phyloP scores from a whole-genome alignment of 2,113 vertebrate species.

The Calyptomena viridis region DNA sequence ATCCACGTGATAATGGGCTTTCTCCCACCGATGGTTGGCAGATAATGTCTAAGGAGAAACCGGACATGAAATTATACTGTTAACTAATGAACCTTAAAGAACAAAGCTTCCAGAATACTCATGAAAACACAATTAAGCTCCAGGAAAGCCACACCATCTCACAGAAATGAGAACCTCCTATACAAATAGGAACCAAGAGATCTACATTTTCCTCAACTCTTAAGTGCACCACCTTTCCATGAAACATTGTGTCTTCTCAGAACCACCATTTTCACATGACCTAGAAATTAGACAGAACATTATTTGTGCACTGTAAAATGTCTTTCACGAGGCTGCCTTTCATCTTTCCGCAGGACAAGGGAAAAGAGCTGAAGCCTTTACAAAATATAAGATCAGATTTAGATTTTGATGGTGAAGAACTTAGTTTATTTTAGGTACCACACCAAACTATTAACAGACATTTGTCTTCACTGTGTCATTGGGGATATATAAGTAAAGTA shows the following conservation, averaged over 20 bases:
- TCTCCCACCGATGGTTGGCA: slow-evolving; percentile 80
- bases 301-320: neutral
- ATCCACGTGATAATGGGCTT: slow-evolving; percentile 80
- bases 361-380: neutral
- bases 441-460: neutral
- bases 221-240: neutral
- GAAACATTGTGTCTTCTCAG: neutral
- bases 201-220: neutral
- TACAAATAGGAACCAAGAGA: neutral
- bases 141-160: neutral
- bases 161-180: neutral
- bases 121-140: neutral
- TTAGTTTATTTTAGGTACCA: neutral
- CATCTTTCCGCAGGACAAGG: neutral
- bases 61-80: neutral
- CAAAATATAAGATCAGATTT: neutral
- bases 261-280: neutral
- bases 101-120: neutral
- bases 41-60: slow-evolving; percentile 80
- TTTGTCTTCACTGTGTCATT: neutral
- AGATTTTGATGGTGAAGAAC: neutral
- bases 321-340: neutral
- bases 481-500: neutral
- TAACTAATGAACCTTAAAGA: neutral
- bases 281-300: neutral